phyloP scores from a whole-genome alignment of 64 coral and sea anemone species.

The Stichodactyla helianthus region DNA sequence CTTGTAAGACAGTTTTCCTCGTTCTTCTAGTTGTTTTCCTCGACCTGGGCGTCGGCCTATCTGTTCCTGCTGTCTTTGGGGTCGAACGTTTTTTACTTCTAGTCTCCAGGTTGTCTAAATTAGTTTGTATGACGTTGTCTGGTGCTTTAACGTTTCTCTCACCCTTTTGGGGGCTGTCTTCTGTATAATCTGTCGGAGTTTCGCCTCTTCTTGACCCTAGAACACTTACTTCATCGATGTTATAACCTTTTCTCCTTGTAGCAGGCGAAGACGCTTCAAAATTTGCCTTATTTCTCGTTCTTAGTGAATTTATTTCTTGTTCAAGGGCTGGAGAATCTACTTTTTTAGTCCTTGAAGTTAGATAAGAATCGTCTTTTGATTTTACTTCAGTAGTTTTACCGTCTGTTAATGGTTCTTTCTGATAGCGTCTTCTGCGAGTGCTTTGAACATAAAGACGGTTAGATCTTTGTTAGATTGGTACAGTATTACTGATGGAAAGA shows the following conservation, averaged over 20 bases:
- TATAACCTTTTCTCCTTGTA: neutral
- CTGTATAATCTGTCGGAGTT: neutral
- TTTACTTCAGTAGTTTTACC: neutral
- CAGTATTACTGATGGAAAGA: too few species aligned
- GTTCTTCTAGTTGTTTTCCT: neutral
- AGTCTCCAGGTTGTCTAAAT: slow-evolving; percentile 16
- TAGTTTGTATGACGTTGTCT: neutral
- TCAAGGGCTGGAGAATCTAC: neutral
- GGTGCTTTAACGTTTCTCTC: neutral
- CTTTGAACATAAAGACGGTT: too few species aligned
- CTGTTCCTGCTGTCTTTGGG: neutral
- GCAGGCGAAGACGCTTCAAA: neutral
- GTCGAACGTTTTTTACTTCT: neutral
- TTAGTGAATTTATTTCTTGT: neutral
- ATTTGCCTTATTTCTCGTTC: neutral
- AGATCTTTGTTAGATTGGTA: too few species aligned
- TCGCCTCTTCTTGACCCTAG: neutral
- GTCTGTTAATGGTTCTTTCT: neutral
- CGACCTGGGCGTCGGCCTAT: neutral
- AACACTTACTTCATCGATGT: neutral
- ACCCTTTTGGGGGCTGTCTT: neutral
- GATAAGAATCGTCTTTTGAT: neutral
- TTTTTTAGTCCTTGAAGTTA: neutral
- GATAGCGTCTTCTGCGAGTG: neutral
- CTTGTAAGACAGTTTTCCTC: neutral